Evolutionary conservation across 2,888 invertebrate genomes (phyloP).

Genomic region (Cosmopolites sordidus): DNA sequence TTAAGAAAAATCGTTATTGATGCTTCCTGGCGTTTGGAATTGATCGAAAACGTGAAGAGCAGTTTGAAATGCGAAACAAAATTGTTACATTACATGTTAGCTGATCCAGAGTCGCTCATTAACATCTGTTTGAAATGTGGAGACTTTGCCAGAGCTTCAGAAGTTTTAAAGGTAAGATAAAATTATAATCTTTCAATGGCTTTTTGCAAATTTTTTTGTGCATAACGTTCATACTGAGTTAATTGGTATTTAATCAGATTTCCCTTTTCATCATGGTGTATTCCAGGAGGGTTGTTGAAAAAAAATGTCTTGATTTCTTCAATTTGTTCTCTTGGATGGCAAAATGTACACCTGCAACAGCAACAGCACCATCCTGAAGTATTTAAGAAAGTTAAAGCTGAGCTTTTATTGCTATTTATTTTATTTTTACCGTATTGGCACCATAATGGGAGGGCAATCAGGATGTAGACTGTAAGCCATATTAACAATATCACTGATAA

Average conservation of each 20-base stretch:
- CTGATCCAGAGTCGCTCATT: conserved; percentile 71
- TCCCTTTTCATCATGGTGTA: conserved; percentile 45
- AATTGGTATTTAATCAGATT: conserved; percentile 51
- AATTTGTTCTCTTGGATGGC: conserved; percentile 55
- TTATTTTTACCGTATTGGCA: conserved; percentile 48
- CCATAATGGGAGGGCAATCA: conserved; percentile 52
- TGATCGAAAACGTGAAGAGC: conserved; percentile 58
- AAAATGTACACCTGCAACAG: conserved; percentile 54
- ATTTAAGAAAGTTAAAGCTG: background rate
- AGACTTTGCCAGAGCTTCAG: conserved; percentile 69
- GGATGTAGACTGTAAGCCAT: conserved; percentile 49
- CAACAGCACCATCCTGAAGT: conserved; percentile 60
- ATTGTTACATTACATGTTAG: conserved; percentile 66
- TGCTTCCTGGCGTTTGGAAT: conserved; percentile 68
- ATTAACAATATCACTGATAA: conserved; percentile 10
- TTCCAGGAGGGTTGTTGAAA: conserved; percentile 56
- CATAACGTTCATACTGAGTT: conserved; percentile 54
- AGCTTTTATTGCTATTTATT: too few species aligned
- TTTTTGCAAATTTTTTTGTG: conserved; percentile 55
- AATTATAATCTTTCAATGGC: conserved; percentile 52
- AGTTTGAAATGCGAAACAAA: conserved; percentile 49
- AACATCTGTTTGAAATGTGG: conserved; percentile 69
- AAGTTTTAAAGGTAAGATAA: conserved; percentile 70
- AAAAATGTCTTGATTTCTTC: conserved; percentile 55
- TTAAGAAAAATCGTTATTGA: conserved; percentile 57